Evolutionary conservation across 2,888 invertebrate genomes (phyloP).

Genomic region (Leptopterna dolabrata): DNA sequence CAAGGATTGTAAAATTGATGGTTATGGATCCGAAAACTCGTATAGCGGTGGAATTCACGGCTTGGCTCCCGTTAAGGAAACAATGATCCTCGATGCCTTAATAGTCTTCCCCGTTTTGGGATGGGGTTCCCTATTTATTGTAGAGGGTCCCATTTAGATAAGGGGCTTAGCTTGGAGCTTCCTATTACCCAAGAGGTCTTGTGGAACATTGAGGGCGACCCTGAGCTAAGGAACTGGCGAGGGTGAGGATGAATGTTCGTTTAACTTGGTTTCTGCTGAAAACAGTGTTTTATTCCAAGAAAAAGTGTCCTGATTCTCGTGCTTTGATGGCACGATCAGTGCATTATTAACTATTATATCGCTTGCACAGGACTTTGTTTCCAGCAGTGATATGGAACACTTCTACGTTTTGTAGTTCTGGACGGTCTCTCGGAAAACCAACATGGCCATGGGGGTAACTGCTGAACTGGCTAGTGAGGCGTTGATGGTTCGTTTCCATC

Average conservation of each 20-base stretch:
- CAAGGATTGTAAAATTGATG: background rate
- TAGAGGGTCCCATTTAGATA: background rate
- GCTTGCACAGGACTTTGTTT: too few species aligned
- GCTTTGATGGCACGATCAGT: too few species aligned
- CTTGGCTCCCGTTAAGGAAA: background rate
- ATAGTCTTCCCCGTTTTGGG: background rate
- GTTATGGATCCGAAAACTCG: background rate
- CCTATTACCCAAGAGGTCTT: background rate
- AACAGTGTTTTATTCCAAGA: too few species aligned
- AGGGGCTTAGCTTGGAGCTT: background rate
- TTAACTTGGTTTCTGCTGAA: background rate
- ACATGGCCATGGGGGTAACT: too few species aligned
- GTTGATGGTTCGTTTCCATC: too few species aligned
- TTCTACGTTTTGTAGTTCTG: too few species aligned
- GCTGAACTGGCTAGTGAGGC: too few species aligned
- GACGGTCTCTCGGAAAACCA: too few species aligned
- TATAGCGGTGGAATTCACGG: background rate
- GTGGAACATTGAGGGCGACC: background rate
- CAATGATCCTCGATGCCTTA: conserved; percentile 7
- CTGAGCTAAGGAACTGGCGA: background rate
- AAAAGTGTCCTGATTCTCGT: too few species aligned
- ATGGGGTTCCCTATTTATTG: background rate
- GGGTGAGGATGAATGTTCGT: background rate
- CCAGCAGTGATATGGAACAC: too few species aligned
- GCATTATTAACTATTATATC: too few species aligned